These are phyloP conservation scores for Ciona savignyi DNA, from an alignment of 23 tunicate genomes.

Conservation along the genomic window DNA sequence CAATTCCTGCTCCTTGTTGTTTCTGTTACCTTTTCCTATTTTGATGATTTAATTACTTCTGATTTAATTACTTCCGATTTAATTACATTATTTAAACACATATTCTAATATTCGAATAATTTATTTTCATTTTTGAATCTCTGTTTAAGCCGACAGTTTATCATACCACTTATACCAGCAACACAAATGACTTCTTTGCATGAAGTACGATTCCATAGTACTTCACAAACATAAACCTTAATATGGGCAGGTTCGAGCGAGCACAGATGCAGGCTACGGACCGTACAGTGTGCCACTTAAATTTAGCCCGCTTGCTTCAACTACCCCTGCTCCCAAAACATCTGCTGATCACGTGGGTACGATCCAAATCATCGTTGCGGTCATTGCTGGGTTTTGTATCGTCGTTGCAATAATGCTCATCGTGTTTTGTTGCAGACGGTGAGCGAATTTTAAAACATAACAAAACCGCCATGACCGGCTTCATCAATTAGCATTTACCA, in stretches of 20 bases:
- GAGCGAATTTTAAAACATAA: no score
- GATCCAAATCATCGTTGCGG: constrained; percentile 30
- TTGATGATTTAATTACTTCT: no score
- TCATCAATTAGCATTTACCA: no score
- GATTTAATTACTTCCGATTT: no score
- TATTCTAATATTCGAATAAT: no score
- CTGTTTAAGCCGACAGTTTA: no score
- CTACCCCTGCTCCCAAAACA: constrained; percentile 5
- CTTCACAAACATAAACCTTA: not conserved
- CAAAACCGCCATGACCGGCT: no score
- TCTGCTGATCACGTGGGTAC: not conserved
- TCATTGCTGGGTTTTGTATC: constrained; percentile 35
- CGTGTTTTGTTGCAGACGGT: constrained; percentile 52
- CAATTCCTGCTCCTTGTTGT: no score
- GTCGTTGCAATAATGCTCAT: constrained; percentile 34
- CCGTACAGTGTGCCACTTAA: constrained; percentile 58
- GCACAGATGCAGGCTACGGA: constrained; percentile 64
- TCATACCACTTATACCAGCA: no score
- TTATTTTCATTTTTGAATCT: no score
- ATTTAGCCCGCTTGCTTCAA: constrained; percentile 20
- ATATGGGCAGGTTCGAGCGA: constrained; percentile 70
- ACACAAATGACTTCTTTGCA: not conserved
- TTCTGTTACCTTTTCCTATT: no score
- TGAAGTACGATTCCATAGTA: not conserved
- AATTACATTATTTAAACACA: no score